These are phyloP conservation scores for Regulus satrapa DNA, from an alignment of 2,113 vertebrate genomes.

Conservation along the genomic window DNA sequence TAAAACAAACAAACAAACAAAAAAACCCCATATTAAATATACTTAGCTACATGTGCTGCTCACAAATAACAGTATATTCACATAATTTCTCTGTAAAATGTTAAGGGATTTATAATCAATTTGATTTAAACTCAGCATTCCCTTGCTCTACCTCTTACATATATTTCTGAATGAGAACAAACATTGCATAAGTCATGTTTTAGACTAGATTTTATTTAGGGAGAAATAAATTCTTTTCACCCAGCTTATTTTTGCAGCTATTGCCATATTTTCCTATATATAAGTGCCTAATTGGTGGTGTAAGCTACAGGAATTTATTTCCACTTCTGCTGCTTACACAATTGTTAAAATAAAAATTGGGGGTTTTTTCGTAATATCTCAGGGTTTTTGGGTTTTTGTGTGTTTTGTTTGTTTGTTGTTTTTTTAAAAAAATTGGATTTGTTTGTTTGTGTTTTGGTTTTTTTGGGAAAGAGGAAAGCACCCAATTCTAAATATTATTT, in stretches of 20 bases:
- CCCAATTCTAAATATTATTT: neutral
- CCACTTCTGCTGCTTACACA: neutral
- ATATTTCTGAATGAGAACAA: neutral
- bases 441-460: neutral
- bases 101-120: neutral
- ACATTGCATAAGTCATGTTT: fast-evolving
- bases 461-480: fast-evolving
- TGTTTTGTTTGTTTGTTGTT: too few relatives aligned
- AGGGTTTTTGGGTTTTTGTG: too few relatives aligned
- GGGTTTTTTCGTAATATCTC: too few relatives aligned
- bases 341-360: neutral
- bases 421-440: too few relatives aligned
- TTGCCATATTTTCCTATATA: neutral
- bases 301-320: neutral
- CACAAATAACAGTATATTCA: neutral
- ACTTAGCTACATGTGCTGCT: neutral
- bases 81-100: neutral
- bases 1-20: neutral
- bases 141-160: neutral
- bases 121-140: neutral
- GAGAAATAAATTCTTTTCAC: neutral
- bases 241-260: neutral
- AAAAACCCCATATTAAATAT: neutral
- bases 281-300: neutral
- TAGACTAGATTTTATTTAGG: too few relatives aligned